Conservation (phyloP, 2,888 invertebrate genomes). For the Sturmia bella region DNA sequence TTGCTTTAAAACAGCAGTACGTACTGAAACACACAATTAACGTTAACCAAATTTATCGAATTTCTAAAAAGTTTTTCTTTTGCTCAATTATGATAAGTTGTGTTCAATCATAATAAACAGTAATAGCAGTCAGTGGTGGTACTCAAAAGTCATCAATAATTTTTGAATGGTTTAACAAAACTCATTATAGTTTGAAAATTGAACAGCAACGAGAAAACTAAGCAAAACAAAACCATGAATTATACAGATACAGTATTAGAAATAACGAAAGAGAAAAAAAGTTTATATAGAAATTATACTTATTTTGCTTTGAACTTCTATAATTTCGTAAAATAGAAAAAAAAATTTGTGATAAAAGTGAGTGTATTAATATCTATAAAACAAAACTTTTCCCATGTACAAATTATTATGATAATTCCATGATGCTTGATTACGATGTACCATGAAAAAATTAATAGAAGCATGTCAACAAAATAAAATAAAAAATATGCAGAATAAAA, state of each 20-base stretch:
- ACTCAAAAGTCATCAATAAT: slow-evolving; percentile 49
- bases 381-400: slow-evolving; percentile 29
- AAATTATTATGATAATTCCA: slow-evolving; percentile 33
- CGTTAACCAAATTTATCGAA: not conserved
- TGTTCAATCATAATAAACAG: slow-evolving; percentile 38
- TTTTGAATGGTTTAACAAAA: slow-evolving; percentile 41
- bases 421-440: slow-evolving; percentile 14
- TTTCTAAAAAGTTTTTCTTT: not conserved
- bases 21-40: not conserved
- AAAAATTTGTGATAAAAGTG: slow-evolving; percentile 25
- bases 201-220: not conserved
- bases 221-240: slow-evolving; percentile 11
- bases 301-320: not conserved
- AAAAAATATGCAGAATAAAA: not conserved
- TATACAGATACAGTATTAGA: not conserved
- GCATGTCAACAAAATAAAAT: not conserved
- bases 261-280: not conserved
- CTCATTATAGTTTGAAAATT: slow-evolving; percentile 38
- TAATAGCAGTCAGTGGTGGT: slow-evolving; percentile 18
- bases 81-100: slow-evolving; percentile 17
- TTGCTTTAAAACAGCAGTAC: too few relatives aligned
- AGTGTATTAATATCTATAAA: too few relatives aligned
- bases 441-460: slow-evolving; percentile 9
- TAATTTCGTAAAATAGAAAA: slow-evolving; percentile 46
- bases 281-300: not conserved